Evolutionary conservation across 2,888 invertebrate genomes (phyloP).

Genomic region (Andrena praecox): DNA sequence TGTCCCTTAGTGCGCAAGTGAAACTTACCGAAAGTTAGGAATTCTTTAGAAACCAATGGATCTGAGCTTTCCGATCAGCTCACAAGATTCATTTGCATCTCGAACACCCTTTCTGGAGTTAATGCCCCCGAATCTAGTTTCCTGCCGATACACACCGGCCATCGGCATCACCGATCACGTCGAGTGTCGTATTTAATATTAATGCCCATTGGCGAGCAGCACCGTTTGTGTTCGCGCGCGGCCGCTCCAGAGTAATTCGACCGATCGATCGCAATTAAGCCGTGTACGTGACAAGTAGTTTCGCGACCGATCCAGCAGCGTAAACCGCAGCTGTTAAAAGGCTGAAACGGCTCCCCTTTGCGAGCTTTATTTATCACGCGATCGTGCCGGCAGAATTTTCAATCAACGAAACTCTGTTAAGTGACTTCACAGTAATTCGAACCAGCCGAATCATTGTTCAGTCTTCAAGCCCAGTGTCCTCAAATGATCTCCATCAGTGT

Average conservation of each 20-base stretch:
- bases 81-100: no score
- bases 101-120: no score
- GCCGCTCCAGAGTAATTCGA: conserved; percentile 47
- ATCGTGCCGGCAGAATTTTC: conserved; percentile 10
- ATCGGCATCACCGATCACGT: background rate
- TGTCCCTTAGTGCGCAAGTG: no score
- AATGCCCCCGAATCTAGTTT: background rate
- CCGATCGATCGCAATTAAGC: conserved; percentile 67
- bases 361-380: conserved; percentile 39
- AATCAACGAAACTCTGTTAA: background rate
- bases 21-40: no score
- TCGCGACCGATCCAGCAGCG: conserved; percentile 37
- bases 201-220: conserved; percentile 6
- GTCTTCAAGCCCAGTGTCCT: no score
- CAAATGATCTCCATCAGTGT: no score
- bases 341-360: conserved; percentile 33
- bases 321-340: conserved; percentile 59
- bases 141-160: background rate
- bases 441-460: background rate
- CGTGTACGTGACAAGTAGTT: conserved; percentile 55
- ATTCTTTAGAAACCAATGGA: no score
- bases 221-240: conserved; percentile 10
- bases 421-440: background rate
- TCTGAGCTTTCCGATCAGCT: no score
- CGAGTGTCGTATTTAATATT: conserved; percentile 48